Evolutionary conservation across 2,888 invertebrate genomes (phyloP), one percentile per base, ranked within the genome.

Genomic region (Callosobruchus maculatus): DNA sequence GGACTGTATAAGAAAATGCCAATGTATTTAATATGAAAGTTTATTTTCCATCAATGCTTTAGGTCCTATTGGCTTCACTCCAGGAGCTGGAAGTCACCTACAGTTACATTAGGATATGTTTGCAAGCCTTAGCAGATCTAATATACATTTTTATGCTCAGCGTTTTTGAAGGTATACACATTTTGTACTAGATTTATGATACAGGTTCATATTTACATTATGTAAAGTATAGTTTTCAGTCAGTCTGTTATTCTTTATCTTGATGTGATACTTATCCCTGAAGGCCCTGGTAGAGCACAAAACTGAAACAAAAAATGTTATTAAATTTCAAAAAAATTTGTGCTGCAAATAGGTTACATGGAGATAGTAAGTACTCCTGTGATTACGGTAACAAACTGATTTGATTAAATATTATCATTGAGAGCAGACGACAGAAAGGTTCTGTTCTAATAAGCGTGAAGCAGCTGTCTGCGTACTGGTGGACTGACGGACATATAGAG

Each of bases 231-330:
- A 70, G 76, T 71, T 68, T 76, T 75, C 75, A 74, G 73, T 84
- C 84, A 84, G 84, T 84, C 85, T 30, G 49, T 49, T 49, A 13
- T 49, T 49, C 49, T 49, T 49, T 18, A 49, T 18, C 49, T 49
- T 49, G 49, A 49, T 49, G 18, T 3, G 49, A 26, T 26, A 26
- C 26, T 7, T 26, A 26, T 7, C 26, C 26, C 26, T 26, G 7
- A 26, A 7, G 26, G 26, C 2, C 7, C 7, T 26, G 49, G 49
- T 18, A 49, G 49, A 18, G 18, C 49, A 1, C 49, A 70, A 21
- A 70, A 3, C 30, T 70, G 30, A 22, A 70, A 30, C 9, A 20
- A 30, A 22, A n/a, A n/a, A n/a, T n/a, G n/a, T n/a, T n/a, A n/a
- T n/a, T n/a, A n/a, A n/a, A n/a, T n/a, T n/a, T n/a, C n/a, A n/a